Evolutionary conservation across 2,888 invertebrate species (phyloP), one percentile per base, ranked within the genome.

Genomic region (Euproctis similis): DNA sequence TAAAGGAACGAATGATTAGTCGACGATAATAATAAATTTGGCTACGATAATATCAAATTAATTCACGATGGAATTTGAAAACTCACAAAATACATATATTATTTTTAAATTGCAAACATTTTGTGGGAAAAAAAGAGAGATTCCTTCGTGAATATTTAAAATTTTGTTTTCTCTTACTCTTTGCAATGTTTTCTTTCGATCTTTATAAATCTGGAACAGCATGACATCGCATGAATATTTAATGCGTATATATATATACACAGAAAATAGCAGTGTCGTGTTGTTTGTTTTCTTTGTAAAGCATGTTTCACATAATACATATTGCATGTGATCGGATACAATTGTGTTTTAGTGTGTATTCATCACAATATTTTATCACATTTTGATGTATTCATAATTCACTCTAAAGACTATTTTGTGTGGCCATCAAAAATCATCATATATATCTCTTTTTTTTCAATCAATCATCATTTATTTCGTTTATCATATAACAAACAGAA

Each of bases 111-210:
- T 11, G 5, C 13, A 2, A 21, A 11, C 2, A n/a, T 9, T 7
- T n/a, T n/a, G 4, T 2, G 12, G 11, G 4, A 21, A 21, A 21
- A 38, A 26, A 25, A 29, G 28, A 39, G 32, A 37, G 39, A 27
- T 46, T 51, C 57, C 54, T 36, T 56, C 51, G 54, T 59, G 45
- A 42, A 54, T 53, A 36, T 33, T 26, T 40, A 16, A 30, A 37
- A n/a, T n/a, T 50, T 54, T 59, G 57, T 55, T 41, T 38, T 53
- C 44, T 58, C 46, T 59, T 60, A 62, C 69, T 78, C 82, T 84
- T 82, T 84, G 84, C 84, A 84, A 82, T 84, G 84, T 84, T 84
- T 84, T 81, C 84, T 65, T 68, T 64, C 39, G 43, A 51, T 49
- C 42, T 45, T 46, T 43, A 19, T 19, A 7, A 8, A 4, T n/a